These are phyloP conservation scores for Halcyon smyrnensis DNA, from an alignment of 2,797 vertebrate genomes.

Conservation along the genomic window DNA sequence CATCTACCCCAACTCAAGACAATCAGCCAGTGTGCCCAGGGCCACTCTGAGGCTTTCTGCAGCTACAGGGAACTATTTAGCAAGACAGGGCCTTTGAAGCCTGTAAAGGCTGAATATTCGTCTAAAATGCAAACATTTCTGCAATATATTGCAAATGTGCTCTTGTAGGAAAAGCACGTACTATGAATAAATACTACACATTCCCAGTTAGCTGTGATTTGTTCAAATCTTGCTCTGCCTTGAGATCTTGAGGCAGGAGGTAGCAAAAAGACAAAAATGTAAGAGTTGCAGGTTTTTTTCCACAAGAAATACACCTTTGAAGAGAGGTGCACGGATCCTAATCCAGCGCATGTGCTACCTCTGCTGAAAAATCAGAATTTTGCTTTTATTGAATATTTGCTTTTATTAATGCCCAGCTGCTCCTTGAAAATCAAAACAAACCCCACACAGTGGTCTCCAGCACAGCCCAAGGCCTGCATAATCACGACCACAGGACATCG, in stretches of 20 bases:
- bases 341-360: neutral
- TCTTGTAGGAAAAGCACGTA: neutral
- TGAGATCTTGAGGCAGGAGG: neutral
- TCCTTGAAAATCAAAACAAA: neutral
- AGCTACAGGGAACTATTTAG: neutral
- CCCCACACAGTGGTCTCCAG: neutral
- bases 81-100: neutral
- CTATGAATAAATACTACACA: neutral
- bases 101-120: neutral
- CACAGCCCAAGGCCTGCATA: neutral
- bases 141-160: neutral
- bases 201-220: neutral
- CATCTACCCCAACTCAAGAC: fast-evolving
- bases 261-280: neutral
- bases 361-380: neutral
- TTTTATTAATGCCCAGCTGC: neutral
- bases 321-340: neutral
- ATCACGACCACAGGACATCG: fast-evolving
- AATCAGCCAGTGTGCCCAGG: fast-evolving
- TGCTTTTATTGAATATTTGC: neutral
- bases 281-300: neutral
- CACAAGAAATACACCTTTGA: neutral
- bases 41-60: neutral
- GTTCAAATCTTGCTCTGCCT: neutral
- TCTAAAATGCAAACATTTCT: neutral